Evolutionary conservation across 2,113 vertebrate species (phyloP).

Genomic region (Corythaixoides concolor): DNA sequence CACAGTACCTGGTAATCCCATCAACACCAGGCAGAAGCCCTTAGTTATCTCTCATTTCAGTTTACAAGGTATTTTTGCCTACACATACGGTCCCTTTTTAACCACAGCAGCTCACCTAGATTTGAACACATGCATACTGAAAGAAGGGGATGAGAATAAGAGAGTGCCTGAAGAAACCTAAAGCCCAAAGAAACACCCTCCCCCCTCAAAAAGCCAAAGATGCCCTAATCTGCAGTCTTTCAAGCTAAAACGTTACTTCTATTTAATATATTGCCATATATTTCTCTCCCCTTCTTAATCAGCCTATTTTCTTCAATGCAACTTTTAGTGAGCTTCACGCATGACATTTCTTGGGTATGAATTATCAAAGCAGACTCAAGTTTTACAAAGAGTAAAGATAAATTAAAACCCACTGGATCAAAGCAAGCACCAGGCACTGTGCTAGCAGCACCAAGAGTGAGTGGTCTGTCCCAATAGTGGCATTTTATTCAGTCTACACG

Average conservation of each 20-base stretch:
- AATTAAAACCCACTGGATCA: slow-evolving; percentile 70
- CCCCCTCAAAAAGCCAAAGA: not conserved
- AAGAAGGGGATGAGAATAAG: not conserved
- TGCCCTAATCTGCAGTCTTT: not conserved
- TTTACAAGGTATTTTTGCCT: not conserved
- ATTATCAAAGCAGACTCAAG: slow-evolving; percentile 61
- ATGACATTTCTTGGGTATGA: slow-evolving; percentile 54
- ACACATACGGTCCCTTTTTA: not conserved
- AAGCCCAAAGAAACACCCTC: not conserved
- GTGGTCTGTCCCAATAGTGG: not conserved
- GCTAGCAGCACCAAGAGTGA: slow-evolving; percentile 23
- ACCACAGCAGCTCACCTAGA: not conserved
- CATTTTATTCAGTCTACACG: slow-evolving; percentile 53
- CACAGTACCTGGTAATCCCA: slow-evolving; percentile 21
- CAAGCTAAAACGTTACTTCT: not conserved
- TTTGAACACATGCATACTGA: not conserved
- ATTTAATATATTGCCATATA: not conserved
- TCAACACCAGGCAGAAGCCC: not conserved
- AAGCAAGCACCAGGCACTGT: slow-evolving; percentile 19
- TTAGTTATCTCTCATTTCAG: not conserved
- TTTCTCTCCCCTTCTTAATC: slow-evolving; percentile 35
- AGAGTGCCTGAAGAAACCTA: not conserved
- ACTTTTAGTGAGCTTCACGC: slow-evolving; percentile 32
- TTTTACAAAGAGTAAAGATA: slow-evolving; percentile 63
- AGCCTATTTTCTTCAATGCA: slow-evolving; percentile 26